Percentiles rank a stretch among this genome's conserved stretches.
These are phyloP conservation scores for Dyspetes luteomarginatus DNA, from an alignment of 2,888 invertebrate species.

Conservation along the genomic window DNA sequence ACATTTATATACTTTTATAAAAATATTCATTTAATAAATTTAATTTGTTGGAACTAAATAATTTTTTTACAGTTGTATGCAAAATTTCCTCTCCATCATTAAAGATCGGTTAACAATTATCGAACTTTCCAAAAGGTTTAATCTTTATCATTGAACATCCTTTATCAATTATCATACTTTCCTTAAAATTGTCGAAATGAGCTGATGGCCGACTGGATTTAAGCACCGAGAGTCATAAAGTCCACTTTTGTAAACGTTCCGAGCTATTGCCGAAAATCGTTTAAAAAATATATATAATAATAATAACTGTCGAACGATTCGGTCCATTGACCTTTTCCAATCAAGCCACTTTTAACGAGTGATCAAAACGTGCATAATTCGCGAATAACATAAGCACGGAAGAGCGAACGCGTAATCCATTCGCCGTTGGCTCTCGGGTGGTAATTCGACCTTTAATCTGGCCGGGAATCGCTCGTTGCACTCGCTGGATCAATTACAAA, in stretches of 20 bases:
- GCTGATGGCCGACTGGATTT: not conserved
- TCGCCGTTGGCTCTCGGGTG: slow-evolving; percentile 34
- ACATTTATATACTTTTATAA: too few relatives aligned
- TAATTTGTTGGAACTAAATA: too few relatives aligned
- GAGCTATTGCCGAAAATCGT: not conserved
- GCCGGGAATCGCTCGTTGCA: slow-evolving; percentile 55
- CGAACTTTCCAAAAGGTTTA: too few relatives aligned
- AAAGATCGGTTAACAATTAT: too few relatives aligned
- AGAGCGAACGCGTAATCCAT: slow-evolving; percentile 55
- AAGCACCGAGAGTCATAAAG: not conserved
- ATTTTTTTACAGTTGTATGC: too few relatives aligned
- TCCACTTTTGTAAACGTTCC: not conserved
- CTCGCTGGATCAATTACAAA: slow-evolving; percentile 67
- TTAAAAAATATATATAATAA: too few relatives aligned
- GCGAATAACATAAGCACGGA: slow-evolving; percentile 34
- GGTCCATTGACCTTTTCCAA: slow-evolving; percentile 23
- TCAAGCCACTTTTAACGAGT: slow-evolving; percentile 50
- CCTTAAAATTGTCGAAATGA: not conserved
- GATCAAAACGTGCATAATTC: slow-evolving; percentile 44
- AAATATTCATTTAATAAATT: too few relatives aligned
- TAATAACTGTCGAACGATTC: slow-evolving; percentile 9
- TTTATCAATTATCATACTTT: not conserved
- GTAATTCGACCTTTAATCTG: slow-evolving; percentile 64
- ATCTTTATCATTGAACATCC: not conserved
- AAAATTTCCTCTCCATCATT: too few relatives aligned